Percentiles rank a stretch among this genome's conserved stretches.
Conservation (phyloP, 2,797 vertebrate genomes). For the Tangara arthus region DNA sequence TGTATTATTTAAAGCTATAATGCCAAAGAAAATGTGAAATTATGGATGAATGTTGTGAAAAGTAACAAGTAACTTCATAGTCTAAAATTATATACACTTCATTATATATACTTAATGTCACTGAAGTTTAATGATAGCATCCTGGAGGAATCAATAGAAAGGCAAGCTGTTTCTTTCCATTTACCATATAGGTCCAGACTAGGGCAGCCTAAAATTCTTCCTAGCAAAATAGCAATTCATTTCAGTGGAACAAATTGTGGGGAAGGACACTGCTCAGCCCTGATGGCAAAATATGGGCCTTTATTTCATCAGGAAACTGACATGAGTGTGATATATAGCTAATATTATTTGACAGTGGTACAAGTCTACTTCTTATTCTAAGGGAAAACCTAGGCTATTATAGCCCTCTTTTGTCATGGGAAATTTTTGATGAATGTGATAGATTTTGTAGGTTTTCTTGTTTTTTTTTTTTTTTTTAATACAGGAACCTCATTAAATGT, state of each 20-base stretch:
- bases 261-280: neutral
- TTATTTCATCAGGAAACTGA: neutral
- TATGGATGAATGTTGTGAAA: neutral
- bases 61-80: neutral
- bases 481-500: neutral
- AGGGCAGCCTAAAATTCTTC: neutral
- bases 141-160: neutral
- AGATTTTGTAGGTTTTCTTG: neutral
- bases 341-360: neutral
- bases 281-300: neutral
- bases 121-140: neutral
- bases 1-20: constrained; percentile 58
- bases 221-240: neutral
- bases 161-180: neutral
- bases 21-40: neutral
- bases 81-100: neutral
- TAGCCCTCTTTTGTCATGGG: neutral
- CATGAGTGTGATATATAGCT: neutral
- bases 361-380: neutral
- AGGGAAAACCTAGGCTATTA: neutral
- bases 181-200: neutral
- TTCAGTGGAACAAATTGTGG: neutral
- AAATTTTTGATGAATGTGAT: neutral
- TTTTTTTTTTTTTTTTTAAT: neutral
- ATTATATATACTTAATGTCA: neutral